Evolutionary conservation across 64 coral and sea anemone species (phyloP).

Genomic region (Montipora efflorescens): DNA sequence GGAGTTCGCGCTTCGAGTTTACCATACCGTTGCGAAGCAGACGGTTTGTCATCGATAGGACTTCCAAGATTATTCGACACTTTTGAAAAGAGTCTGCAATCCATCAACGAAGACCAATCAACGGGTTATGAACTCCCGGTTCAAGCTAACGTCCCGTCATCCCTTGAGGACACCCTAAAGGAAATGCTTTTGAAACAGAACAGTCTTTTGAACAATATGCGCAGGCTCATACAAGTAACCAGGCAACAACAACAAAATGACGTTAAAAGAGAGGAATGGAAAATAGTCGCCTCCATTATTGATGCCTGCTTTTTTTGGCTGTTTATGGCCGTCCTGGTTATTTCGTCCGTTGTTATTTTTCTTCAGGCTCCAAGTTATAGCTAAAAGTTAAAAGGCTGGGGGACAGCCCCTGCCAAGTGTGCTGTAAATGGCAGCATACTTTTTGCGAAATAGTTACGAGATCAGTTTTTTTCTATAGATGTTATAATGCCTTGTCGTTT

Average conservation of each 20-base stretch:
- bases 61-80: not conserved
- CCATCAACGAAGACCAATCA: constrained; percentile 12
- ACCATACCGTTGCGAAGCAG: not conserved
- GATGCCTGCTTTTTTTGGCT: constrained; percentile 85
- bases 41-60: not conserved
- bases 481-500: too few relatives aligned
- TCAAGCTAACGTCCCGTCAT: not conserved
- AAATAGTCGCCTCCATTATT: constrained; percentile 79
- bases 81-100: constrained; percentile 19
- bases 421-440: too few relatives aligned
- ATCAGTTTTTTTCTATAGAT: too few relatives aligned
- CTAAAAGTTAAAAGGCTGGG: not conserved
- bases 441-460: too few relatives aligned
- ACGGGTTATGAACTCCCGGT: not conserved
- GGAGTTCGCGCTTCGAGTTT: not conserved
- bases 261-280: constrained; percentile 84
- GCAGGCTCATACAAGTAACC: constrained; percentile 43
- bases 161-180: not conserved
- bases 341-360: constrained; percentile 81
- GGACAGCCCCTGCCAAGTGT: too few relatives aligned
- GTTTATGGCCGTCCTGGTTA: constrained; percentile 63
- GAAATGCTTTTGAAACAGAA: constrained; percentile 44
- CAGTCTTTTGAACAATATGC: constrained; percentile 59
- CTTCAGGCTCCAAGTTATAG: constrained; percentile 68
- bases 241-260: constrained; percentile 68